phyloP scores from a whole-genome alignment of 2,797 vertebrate species.

The Centroberyx gerrardi region DNA sequence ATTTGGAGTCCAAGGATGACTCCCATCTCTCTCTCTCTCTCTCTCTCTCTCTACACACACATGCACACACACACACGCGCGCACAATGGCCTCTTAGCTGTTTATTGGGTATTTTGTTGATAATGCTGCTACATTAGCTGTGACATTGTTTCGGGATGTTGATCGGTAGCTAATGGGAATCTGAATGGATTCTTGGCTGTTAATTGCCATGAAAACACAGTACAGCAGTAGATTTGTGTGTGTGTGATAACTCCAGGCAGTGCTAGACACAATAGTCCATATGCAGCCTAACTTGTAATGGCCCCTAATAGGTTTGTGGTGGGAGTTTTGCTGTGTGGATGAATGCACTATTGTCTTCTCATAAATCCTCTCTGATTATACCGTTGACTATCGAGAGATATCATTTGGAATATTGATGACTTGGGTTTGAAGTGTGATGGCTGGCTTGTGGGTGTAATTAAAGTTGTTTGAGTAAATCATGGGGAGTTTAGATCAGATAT shows the following conservation, averaged over 20 bases:
- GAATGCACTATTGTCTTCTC: conserved; percentile 54
- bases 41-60: conserved; percentile 1
- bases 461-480: conserved; percentile 60
- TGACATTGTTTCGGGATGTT: conserved; percentile 66
- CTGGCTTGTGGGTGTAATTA: conserved; percentile 63
- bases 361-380: conserved; percentile 45
- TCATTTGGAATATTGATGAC: conserved; percentile 60
- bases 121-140: conserved; percentile 65
- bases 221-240: conserved; percentile 62
- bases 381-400: conserved; percentile 30
- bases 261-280: conserved; percentile 27
- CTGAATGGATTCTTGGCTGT: conserved; percentile 68
- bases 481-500: conserved; percentile 52
- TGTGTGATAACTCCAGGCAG: conserved; percentile 61
- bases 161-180: conserved; percentile 65
- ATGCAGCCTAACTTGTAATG: conserved; percentile 55
- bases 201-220: conserved; percentile 73
- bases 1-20: conserved; percentile 29
- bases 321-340: conserved; percentile 63
- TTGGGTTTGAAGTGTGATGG: conserved; percentile 50
- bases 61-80: conserved; percentile 16
- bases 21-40: background rate
- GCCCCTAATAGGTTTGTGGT: conserved; percentile 68
- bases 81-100: conserved; percentile 27
- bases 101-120: conserved; percentile 45